phyloP scores from a whole-genome alignment of 2,888 invertebrate species.

The Muscina levida region DNA sequence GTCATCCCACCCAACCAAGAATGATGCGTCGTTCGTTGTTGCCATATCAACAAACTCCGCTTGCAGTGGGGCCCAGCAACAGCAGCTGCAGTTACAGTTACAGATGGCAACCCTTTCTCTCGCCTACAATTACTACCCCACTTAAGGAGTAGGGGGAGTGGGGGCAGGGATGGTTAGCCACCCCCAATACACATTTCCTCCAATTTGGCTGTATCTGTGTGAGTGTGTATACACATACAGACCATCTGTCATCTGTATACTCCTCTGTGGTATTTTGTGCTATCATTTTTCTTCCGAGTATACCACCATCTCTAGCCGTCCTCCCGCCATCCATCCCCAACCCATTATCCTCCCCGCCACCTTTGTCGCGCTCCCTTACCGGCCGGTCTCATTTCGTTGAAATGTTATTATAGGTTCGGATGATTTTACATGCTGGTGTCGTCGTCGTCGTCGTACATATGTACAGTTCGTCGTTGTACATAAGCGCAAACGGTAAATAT shows the following conservation, averaged over 20 bases:
- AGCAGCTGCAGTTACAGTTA: not conserved
- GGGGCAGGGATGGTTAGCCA: too few relatives aligned
- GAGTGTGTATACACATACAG: not conserved
- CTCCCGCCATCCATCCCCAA: not conserved
- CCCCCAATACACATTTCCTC: not conserved
- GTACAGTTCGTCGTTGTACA: slow-evolving; percentile 11
- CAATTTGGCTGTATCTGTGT: not conserved
- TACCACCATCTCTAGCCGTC: not conserved
- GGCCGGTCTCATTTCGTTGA: not conserved
- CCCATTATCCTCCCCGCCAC: not conserved
- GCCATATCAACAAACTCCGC: slow-evolving; percentile 38
- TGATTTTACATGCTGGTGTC: not conserved
- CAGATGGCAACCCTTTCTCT: not conserved
- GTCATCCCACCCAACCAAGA: not conserved
- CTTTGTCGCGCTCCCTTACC: not conserved
- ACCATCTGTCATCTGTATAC: slow-evolving; percentile 12
- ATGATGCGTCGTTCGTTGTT: slow-evolving; percentile 28
- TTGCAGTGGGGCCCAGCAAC: not conserved
- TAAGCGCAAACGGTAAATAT: slow-evolving; percentile 29
- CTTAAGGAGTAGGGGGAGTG: not conserved
- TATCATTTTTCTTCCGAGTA: slow-evolving; percentile 9
- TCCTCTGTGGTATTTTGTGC: slow-evolving; percentile 6
- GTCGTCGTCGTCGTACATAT: not conserved
- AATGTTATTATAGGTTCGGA: not conserved
- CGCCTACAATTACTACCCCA: not conserved